Base-by-base conservation (phyloP, 2,888 invertebrate genomes). In the Sminthurides aquaticus region DNA sequence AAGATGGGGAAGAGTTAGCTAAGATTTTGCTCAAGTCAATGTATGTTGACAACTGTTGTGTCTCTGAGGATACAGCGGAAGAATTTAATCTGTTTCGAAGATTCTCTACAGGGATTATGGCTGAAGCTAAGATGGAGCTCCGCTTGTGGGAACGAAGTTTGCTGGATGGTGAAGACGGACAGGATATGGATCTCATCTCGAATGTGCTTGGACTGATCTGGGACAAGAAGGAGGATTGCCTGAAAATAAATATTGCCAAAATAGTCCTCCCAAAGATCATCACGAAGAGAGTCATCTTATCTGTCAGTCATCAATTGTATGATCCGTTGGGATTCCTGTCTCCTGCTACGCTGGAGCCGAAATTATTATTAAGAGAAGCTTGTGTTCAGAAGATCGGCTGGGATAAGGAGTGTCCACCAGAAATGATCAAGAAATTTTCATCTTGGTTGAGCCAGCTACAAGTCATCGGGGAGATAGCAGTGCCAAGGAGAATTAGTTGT, bases 71-170 rank as follows among this genome's bases (percentile, higher is more conserved):
- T 2, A 29, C 27, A 25, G 18, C n/a, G 25, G 43, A 62, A 54
- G 62, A n/a, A 11, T 58, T 18, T 15, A 2, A 27, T 28, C 2
- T 22, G 22, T 66, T 66, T 25, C 27, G 52, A 20, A 26, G 34
- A n/a, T 1, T 34, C 3, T 18, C 62, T 2, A 64, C 74, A 69
- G 57, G 52, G 27, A 57, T 70, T 18, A 68, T 74, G 72, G 59
- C 54, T 1, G 29, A 56, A 5, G 73, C 65, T 20, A 60, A 69
- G 62, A 72, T 74, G 62, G 68, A 72, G 0, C 67, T 76, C 15
- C 26, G 71, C 60, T 67, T 66, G 48, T 75, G 72, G 72, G 71
- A 71, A 43, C 62, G 34, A 11, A n/a, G 15, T 24, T 57, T 20
- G 1, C 8, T 24, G 8, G 15, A n/a, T 18, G 56, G 8, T 43